These are phyloP conservation scores for Drosophila longiperda DNA, from an alignment of 2,888 invertebrate species.

Conservation along the genomic window DNA sequence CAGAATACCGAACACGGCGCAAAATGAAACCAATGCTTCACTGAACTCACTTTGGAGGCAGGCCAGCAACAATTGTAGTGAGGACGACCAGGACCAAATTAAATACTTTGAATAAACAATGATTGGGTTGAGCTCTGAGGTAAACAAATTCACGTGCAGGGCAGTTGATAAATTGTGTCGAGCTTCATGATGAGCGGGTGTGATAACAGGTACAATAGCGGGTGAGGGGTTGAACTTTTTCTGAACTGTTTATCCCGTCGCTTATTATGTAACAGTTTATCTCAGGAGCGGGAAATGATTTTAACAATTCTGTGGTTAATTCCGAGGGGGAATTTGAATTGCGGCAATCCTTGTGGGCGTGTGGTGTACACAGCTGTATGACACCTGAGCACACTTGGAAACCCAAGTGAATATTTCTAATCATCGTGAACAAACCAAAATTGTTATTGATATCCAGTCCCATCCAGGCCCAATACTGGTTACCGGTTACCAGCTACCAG, in stretches of 20 bases:
- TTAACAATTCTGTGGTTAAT: constrained; percentile 45
- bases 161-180: constrained; percentile 22
- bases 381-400: constrained; percentile 73
- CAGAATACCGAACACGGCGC: constrained; percentile 30
- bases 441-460: constrained; percentile 67
- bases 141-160: constrained; percentile 75
- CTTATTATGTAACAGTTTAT: constrained; percentile 54
- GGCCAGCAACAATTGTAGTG: constrained; percentile 25
- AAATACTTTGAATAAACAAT: constrained; percentile 68
- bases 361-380: constrained; percentile 65
- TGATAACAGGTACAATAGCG: constrained; percentile 77
- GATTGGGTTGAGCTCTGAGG: constrained; percentile 41
- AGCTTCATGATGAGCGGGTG: constrained; percentile 56
- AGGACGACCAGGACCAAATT: constrained; percentile 17
- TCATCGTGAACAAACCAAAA: constrained; percentile 47
- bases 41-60: constrained; percentile 27
- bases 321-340: constrained; percentile 1
- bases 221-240: constrained; percentile 22
- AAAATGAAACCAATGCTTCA: constrained; percentile 53
- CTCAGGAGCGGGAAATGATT: constrained; percentile 32
- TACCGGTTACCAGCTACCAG: constrained; percentile 24
- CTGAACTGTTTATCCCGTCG: constrained; percentile 55
- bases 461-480: neutral
- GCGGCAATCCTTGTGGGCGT: neutral
- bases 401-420: constrained; percentile 48